A percentile compares a stretch with the other conserved stretches of the same genome.
Evolutionary conservation across 2,888 invertebrate species (phyloP).

Genomic region (Drosophila melanocephala): DNA sequence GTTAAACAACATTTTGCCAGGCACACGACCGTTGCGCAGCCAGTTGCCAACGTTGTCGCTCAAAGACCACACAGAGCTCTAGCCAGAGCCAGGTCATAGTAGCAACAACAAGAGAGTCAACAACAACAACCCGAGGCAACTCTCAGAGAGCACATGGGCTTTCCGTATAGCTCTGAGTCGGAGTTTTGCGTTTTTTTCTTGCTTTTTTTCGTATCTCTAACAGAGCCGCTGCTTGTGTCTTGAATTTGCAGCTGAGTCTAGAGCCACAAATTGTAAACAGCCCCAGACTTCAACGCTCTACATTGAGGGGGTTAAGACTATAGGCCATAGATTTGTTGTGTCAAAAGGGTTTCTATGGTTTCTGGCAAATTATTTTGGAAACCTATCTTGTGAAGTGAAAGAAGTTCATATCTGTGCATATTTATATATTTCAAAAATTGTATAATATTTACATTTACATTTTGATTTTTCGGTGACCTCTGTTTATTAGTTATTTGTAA

Average conservation of each 20-base stretch:
- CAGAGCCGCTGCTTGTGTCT: constrained; percentile 23
- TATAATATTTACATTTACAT: not conserved
- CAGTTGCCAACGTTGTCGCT: constrained; percentile 14
- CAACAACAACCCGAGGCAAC: constrained; percentile 18
- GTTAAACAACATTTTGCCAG: constrained; percentile 76
- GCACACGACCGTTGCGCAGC: constrained; percentile 42
- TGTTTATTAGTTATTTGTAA: not conserved
- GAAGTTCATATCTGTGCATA: not conserved
- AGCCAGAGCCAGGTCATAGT: constrained; percentile 33
- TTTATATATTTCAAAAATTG: not conserved
- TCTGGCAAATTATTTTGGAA: not conserved
- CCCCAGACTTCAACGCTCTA: not conserved
- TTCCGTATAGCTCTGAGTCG: constrained; percentile 36
- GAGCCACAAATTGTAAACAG: constrained; percentile 32
- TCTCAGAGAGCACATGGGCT: constrained; percentile 33
- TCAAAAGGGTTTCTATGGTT: constrained; percentile 4
- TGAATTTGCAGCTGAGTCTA: constrained; percentile 42
- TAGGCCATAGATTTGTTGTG: constrained; percentile 3
- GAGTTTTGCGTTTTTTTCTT: constrained; percentile 23
- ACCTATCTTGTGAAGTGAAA: not conserved
- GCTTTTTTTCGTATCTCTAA: not conserved
- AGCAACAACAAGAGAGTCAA: constrained; percentile 5
- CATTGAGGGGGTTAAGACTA: not conserved
- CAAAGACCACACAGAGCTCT: constrained; percentile 51
- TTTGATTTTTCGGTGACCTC: not conserved